Percentiles rank a stretch among this genome's conserved stretches.
Conservation (phyloP, 2,113 vertebrate species). For the Noturus placidus region DNA sequence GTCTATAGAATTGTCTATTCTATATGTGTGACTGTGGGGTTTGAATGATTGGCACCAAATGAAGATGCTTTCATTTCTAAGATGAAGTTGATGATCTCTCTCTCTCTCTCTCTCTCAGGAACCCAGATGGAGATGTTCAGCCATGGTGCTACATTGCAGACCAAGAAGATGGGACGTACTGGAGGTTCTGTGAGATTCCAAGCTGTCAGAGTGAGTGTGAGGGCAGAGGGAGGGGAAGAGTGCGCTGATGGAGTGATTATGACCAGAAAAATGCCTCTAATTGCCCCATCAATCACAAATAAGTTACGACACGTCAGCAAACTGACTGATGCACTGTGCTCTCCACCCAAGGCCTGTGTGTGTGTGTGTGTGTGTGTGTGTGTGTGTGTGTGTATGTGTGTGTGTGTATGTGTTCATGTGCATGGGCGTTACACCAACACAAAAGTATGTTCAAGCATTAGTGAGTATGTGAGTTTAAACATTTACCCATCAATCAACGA, state of each 20-base stretch:
- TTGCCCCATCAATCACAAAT: constrained; percentile 62
- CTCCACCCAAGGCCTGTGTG: constrained; percentile 13
- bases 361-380: constrained; percentile 34
- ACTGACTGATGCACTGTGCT: constrained; percentile 13
- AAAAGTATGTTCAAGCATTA: not conserved
- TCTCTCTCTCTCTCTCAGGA: constrained; percentile 69
- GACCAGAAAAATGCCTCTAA: constrained; percentile 66
- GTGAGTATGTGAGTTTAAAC: constrained; percentile 27
- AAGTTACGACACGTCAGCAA: constrained; percentile 58
- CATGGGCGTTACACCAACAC: not conserved
- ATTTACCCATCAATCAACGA: constrained; percentile 50
- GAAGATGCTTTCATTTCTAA: not conserved
- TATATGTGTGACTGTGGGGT: not conserved
- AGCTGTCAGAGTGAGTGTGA: constrained; percentile 87
- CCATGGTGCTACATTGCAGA: constrained; percentile 96
- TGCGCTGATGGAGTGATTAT: constrained; percentile 60
- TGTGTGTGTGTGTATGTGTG: constrained; percentile 8
- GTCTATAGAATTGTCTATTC: not conserved
- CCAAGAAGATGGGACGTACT: constrained; percentile 90
- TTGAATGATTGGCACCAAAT: not conserved
- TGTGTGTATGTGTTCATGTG: not conserved
- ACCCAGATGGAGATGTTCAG: constrained; percentile 93
- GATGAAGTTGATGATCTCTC: not conserved
- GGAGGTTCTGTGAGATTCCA: constrained; percentile 95
- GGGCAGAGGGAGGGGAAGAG: not conserved